A percentile compares a stretch with the other conserved stretches of the same genome.
These are phyloP conservation scores for Drosophila niveifrons DNA, from an alignment of 2,888 invertebrate genomes.

Conservation along the genomic window DNA sequence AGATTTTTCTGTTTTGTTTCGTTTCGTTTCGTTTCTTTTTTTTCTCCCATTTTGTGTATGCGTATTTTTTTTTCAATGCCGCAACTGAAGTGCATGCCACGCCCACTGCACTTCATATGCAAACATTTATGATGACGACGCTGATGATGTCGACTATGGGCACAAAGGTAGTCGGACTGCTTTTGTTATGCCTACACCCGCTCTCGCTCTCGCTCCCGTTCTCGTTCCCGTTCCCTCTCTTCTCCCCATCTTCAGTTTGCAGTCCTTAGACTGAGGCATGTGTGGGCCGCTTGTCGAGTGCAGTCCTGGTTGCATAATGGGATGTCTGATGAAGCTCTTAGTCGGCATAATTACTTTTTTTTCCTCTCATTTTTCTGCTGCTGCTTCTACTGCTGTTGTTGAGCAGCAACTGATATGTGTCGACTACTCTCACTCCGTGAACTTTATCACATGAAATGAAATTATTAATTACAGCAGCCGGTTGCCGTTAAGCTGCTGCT, in stretches of 20 bases:
- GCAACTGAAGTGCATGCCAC: constrained; percentile 77
- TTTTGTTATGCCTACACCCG: constrained; percentile 58
- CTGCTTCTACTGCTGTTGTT: not conserved
- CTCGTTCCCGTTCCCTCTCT: too few species aligned
- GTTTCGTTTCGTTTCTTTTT: not conserved
- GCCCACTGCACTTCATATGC: constrained; percentile 74
- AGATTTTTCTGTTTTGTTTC: constrained; percentile 57
- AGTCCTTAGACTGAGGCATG: constrained; percentile 26
- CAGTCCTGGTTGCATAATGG: constrained; percentile 75
- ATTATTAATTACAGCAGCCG: constrained; percentile 50
- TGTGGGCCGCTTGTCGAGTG: constrained; percentile 70
- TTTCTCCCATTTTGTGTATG: constrained; percentile 11
- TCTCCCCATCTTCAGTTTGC: constrained; percentile 17
- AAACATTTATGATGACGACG: constrained; percentile 76
- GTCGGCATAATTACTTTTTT: constrained; percentile 81
- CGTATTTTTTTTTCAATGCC: constrained; percentile 62
- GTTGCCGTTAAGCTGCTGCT: constrained; percentile 22
- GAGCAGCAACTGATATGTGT: constrained; percentile 53
- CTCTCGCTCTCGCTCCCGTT: not conserved
- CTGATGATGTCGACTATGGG: constrained; percentile 36
- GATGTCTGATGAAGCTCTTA: constrained; percentile 82
- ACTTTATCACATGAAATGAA: constrained; percentile 45
- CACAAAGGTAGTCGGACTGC: constrained; percentile 72
- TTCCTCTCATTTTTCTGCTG: constrained; percentile 20
- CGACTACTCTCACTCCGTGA: not conserved